Conservation (phyloP, 2,797 vertebrate species). For the Sternarchorhynchus goeldii region DNA sequence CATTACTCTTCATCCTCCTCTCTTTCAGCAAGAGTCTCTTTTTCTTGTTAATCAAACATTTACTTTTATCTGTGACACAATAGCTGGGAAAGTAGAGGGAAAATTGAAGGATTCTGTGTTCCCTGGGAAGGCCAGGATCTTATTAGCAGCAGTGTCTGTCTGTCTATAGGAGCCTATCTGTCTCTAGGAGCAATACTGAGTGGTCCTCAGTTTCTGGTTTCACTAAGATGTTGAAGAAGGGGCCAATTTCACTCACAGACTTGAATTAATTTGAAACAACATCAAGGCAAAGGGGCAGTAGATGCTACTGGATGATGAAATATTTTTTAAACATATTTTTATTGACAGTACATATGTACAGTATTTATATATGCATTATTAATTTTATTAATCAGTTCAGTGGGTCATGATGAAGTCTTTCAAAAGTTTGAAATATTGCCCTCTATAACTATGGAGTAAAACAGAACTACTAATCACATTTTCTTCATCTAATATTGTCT, state of each 20-base stretch:
- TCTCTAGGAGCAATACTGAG: background rate
- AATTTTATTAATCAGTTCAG: background rate
- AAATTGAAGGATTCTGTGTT: background rate
- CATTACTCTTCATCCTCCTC: background rate
- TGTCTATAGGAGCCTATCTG: background rate
- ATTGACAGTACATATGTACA: no score
- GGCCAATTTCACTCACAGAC: background rate
- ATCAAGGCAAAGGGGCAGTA: no score
- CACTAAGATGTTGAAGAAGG: background rate
- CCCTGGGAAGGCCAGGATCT: constrained; percentile 6
- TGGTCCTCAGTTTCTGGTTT: background rate
- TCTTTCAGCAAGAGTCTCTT: background rate
- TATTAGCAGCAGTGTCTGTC: constrained; percentile 1
- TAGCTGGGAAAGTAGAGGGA: constrained; percentile 9
- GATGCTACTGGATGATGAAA: background rate
- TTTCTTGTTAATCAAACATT: constrained; percentile 35
- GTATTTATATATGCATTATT: background rate
- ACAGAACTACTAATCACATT: constrained; percentile 16
- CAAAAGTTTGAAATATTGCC: background rate
- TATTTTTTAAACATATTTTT: no score
- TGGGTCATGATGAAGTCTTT: background rate
- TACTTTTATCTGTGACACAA: constrained; percentile 7
- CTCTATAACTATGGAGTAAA: constrained; percentile 9
- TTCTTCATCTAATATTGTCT: constrained; percentile 39
- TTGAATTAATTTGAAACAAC: no score